Conservation (phyloP, 2,888 invertebrate genomes). For the Dolichomitus sp. region DNA sequence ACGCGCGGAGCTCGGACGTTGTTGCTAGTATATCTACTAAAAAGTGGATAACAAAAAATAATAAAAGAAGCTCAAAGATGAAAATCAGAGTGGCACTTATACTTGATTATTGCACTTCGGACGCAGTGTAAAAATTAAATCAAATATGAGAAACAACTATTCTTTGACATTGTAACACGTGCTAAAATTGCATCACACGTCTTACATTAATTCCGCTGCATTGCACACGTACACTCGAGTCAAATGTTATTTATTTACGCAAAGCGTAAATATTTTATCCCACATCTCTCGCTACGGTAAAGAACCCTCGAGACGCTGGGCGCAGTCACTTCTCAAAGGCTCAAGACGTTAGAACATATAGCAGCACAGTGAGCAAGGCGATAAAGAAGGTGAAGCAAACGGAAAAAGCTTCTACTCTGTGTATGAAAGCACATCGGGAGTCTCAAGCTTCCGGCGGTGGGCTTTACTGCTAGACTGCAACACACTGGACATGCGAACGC, state of each 20-base stretch:
- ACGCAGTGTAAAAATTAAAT: background rate
- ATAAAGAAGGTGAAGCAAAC: slow-evolving; percentile 50
- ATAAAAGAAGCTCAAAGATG: background rate
- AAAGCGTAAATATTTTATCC: slow-evolving; percentile 53
- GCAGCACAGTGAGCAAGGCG: slow-evolving; percentile 28
- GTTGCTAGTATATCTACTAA: background rate
- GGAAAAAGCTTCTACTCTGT: slow-evolving; percentile 38
- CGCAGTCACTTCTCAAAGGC: slow-evolving; percentile 44
- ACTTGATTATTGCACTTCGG: background rate
- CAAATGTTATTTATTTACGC: slow-evolving; percentile 58
- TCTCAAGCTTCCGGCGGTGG: slow-evolving; percentile 19
- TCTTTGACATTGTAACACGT: background rate
- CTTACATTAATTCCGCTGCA: slow-evolving; percentile 1
- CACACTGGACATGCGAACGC: slow-evolving; percentile 18
- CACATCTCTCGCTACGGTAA: slow-evolving; percentile 13
- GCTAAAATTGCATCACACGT: slow-evolving; percentile 20
- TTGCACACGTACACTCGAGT: slow-evolving; percentile 48
- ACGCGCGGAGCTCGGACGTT: too few species aligned
- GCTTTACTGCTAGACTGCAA: slow-evolving; percentile 2
- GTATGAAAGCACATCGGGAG: slow-evolving; percentile 18
- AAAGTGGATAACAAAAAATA: background rate
- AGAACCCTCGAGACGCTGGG: slow-evolving; percentile 12
- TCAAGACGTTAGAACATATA: slow-evolving; percentile 45
- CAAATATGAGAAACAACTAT: background rate
- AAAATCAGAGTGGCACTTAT: background rate